Conservation (phyloP, 2,888 invertebrate genomes). For the Dichetophora obliterata region DNA sequence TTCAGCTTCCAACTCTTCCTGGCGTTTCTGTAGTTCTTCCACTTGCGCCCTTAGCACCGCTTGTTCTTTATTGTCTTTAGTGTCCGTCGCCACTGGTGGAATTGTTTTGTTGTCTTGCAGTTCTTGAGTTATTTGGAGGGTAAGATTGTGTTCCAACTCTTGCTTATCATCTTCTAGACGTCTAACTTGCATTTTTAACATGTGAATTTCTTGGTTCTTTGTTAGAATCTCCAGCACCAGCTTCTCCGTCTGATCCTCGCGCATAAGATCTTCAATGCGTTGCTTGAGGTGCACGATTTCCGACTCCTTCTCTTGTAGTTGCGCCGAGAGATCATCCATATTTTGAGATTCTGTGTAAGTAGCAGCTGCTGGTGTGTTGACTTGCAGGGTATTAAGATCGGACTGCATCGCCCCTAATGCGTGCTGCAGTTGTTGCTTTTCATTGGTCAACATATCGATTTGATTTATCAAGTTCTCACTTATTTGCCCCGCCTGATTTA, state of each 20-base stretch:
- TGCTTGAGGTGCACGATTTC: conserved; percentile 65
- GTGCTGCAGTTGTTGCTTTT: conserved; percentile 48
- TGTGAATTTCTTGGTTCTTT: conserved; percentile 69
- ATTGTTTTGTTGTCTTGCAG: conserved; percentile 49
- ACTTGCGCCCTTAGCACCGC: conserved; percentile 38
- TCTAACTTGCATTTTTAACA: conserved; percentile 67
- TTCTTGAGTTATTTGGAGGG: conserved; percentile 57
- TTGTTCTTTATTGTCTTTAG: conserved; percentile 17
- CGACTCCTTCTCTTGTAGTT: conserved; percentile 65
- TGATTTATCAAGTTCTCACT: conserved; percentile 34
- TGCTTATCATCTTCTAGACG: conserved; percentile 69
- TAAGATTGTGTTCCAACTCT: conserved; percentile 66
- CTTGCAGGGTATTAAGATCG: conserved; percentile 40
- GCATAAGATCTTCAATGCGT: conserved; percentile 69
- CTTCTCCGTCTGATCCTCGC: conserved; percentile 68
- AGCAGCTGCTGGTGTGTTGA: conserved; percentile 1
- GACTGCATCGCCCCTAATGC: conserved; percentile 45
- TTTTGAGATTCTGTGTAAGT: background rate
- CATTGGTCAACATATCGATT: conserved; percentile 32
- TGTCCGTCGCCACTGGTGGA: background rate
- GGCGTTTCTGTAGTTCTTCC: conserved; percentile 54
- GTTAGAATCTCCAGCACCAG: conserved; percentile 66
- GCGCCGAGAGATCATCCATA: conserved; percentile 56
- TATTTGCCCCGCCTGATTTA: conserved; percentile 35
- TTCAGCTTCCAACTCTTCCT: conserved; percentile 57